Base-by-base conservation (phyloP, 2,113 vertebrate genomes). In the Heterotilapia buettikoferi region DNA sequence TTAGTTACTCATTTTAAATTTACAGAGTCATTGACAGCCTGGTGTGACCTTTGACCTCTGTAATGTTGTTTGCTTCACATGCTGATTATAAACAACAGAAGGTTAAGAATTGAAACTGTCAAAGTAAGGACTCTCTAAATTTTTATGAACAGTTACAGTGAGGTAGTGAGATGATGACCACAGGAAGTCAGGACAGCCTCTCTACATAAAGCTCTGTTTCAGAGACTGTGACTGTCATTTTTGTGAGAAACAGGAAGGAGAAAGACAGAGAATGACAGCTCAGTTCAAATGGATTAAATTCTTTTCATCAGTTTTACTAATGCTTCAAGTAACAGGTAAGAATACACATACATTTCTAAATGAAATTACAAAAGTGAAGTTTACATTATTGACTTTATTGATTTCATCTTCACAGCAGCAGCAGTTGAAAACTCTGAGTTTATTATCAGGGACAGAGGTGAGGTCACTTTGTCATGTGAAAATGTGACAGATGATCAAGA, bases 291-390 rank as follows among this genome's bases (percentile, higher is more conserved):
- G 53, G 53, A 54, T 54, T 4, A 4, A 24, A 24, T 0, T 56
- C 6, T 57, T 26, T 14, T 57, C 54, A 8, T 26, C 1, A 29
- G 24, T 57, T 4, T 8, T 57, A 29, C 24, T 57, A 57, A 14
- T 57, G 0, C 7, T 26, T 13, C 11, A 16, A 12, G 4, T 29
- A 29, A 29, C 56, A 29, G 56, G 13, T 16, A 57, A 57, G 4
- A 57, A 57, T 57, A 57, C 4, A 5, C 3, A 8, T 14, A 26
- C 21, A 29, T 14, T 57, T 57, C 29, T 12, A 0, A 24, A 56
- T 0, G 0, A 2, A 3, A 54, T 54, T 21, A 6, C 0, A 21
- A 3, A 52, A 5, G 1, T n/a, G 1, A 5, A 9, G 50, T 52
- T 53, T 54, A 21, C n/a, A 21, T 0, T 11, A 0, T 56, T 56